Conservation (phyloP, 2,113 vertebrate genomes). For the Myotis lucifugus region DNA sequence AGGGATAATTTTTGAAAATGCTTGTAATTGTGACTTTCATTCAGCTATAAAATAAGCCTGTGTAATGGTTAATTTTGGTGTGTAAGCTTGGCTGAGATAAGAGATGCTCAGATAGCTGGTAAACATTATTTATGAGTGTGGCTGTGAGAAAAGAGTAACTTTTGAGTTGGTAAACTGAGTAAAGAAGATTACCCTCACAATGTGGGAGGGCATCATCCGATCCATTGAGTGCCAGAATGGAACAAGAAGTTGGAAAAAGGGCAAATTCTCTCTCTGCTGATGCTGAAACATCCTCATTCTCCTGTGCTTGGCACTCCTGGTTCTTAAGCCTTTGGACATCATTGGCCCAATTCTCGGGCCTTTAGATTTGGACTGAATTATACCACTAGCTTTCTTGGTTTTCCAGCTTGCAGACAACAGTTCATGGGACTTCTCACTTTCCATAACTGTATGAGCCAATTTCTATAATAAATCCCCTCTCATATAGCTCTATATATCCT, state of each 20-base stretch:
- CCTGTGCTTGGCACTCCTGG: neutral
- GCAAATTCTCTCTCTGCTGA: neutral
- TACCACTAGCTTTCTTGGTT: neutral
- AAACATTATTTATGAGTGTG: neutral
- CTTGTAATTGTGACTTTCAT: neutral
- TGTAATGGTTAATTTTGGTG: neutral
- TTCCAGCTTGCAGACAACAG: neutral
- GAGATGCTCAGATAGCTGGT: neutral
- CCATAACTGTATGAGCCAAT: neutral
- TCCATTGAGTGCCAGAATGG: neutral
- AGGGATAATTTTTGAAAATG: neutral
- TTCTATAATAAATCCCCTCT: neutral
- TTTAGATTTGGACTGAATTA: neutral
- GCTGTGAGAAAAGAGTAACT: neutral
- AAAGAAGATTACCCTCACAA: neutral
- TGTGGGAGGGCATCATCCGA: neutral
- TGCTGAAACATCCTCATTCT: neutral
- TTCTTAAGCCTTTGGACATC: neutral
- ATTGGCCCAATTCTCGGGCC: neutral
- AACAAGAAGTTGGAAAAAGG: neutral
- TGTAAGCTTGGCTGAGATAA: neutral
- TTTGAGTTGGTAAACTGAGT: neutral
- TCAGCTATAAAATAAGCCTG: neutral
- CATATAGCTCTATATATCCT: neutral
- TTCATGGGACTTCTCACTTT: neutral